Evolutionary conservation across 2,113 vertebrate genomes (phyloP).

Genomic region (Gorsachius goisagi): DNA sequence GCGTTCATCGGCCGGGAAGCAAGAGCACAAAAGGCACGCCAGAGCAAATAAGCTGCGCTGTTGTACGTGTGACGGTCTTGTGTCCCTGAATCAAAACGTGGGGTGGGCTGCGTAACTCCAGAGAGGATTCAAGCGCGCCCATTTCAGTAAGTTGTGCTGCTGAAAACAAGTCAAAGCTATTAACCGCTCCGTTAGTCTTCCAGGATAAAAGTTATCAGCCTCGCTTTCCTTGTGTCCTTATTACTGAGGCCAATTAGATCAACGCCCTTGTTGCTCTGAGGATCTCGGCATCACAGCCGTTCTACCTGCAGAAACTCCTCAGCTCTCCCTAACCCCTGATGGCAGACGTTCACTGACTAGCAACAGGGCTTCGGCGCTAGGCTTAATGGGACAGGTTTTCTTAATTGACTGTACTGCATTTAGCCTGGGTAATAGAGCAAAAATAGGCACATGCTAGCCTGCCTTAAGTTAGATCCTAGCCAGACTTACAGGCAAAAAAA

Average conservation of each 20-base stretch:
- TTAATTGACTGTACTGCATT: neutral
- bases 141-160: neutral
- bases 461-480: neutral
- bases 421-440: neutral
- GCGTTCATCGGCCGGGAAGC: neutral
- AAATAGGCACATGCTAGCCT: neutral
- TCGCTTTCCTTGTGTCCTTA: neutral
- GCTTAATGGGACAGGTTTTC: neutral
- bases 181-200: neutral
- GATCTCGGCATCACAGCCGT: neutral
- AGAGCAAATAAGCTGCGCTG: neutral
- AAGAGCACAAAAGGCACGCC: neutral
- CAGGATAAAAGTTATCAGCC: neutral
- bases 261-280: too few relatives aligned
- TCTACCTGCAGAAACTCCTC: neutral
- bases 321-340: accelerated
- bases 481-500: neutral
- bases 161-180: neutral
- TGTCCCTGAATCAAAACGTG: neutral
- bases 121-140: neutral
- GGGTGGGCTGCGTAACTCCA: neutral
- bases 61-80: accelerated
- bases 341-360: neutral
- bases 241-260: neutral
- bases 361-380: neutral